These are phyloP conservation scores for Ambastaia sidthimunki DNA, from an alignment of 2,797 vertebrate genomes.

Conservation along the genomic window DNA sequence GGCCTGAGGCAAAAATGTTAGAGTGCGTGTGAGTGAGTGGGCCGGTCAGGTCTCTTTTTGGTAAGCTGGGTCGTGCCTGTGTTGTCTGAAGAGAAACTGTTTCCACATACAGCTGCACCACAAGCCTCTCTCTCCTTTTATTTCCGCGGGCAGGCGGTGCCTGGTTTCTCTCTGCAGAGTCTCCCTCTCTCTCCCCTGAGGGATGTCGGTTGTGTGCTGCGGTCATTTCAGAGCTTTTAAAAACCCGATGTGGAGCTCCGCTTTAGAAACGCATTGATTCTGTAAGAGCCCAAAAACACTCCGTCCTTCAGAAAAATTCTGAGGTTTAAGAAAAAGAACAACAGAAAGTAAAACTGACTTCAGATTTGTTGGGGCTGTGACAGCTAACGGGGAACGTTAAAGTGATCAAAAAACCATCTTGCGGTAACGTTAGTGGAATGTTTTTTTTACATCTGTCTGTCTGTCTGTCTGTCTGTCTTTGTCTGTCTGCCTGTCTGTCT, in stretches of 20 bases:
- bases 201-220: constrained; percentile 32
- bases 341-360: constrained; percentile 6
- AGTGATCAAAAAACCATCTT: too few relatives aligned
- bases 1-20: constrained; percentile 6
- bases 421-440: too few relatives aligned
- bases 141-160: constrained; percentile 36
- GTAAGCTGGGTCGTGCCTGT: constrained; percentile 67
- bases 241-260: constrained; percentile 1
- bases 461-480: too few relatives aligned
- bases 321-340: constrained; percentile 28
- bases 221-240: constrained; percentile 45
- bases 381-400: too few relatives aligned
- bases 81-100: constrained; percentile 60
- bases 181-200: constrained; percentile 42
- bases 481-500: too few relatives aligned
- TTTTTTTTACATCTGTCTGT: too few relatives aligned
- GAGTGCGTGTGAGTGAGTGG: constrained; percentile 36
- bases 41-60: constrained; percentile 57
- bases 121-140: constrained; percentile 56
- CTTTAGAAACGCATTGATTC: constrained; percentile 26
- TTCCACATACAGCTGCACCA: constrained; percentile 69
- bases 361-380: not conserved
- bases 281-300: constrained; percentile 18
- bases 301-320: constrained; percentile 35
- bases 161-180: constrained; percentile 44